Conservation (phyloP, 2,888 invertebrate genomes). For the Phlogophora meticulosa region DNA sequence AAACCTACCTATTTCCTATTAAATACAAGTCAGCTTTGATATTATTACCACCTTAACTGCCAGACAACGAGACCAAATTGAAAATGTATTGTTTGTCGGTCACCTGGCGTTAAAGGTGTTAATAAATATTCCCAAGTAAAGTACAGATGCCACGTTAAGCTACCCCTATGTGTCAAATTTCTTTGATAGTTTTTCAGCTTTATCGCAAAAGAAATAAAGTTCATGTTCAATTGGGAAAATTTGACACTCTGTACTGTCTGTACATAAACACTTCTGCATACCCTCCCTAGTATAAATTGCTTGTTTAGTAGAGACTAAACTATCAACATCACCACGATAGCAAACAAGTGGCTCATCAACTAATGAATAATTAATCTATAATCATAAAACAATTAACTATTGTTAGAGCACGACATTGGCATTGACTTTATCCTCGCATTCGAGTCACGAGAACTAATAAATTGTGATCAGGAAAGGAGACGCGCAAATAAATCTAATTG, state of each 20-base stretch:
- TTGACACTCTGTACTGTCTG: no score
- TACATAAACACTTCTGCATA: background rate
- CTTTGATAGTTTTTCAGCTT: no score
- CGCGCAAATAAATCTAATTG: slow-evolving; percentile 63
- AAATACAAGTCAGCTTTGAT: background rate
- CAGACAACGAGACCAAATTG: no score
- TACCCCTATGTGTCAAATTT: no score
- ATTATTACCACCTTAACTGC: no score
- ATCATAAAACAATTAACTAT: slow-evolving; percentile 63
- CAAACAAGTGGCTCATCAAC: slow-evolving; percentile 46
- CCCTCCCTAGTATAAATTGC: background rate
- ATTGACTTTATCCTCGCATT: slow-evolving; percentile 45
- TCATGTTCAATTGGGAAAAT: no score
- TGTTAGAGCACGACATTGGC: slow-evolving; percentile 63
- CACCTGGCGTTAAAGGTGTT: no score
- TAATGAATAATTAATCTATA: slow-evolving; percentile 65
- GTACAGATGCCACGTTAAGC: no score
- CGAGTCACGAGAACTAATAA: slow-evolving; percentile 68
- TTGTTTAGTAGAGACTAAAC: no score
- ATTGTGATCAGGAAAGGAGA: slow-evolving; percentile 61
- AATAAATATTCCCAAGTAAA: no score
- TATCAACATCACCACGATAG: slow-evolving; percentile 42
- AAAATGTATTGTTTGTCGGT: no score
- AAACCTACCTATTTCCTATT: background rate
- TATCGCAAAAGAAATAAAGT: no score